Evolutionary conservation across 2,113 vertebrate genomes (phyloP).

Genomic region (Colossoma macropomum): DNA sequence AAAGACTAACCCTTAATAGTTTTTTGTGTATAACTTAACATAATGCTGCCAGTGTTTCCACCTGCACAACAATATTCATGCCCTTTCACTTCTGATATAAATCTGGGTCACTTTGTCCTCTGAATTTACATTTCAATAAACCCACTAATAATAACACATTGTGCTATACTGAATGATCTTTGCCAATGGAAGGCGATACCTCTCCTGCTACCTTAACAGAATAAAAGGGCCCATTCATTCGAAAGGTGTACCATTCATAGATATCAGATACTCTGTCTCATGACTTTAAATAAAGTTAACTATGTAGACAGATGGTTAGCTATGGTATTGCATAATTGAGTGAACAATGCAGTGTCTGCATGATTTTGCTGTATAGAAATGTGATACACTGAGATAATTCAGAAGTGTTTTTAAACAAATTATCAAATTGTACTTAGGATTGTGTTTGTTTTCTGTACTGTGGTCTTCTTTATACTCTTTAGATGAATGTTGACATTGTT

Average conservation of each 20-base stretch:
- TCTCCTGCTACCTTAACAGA: slow-evolving; percentile 79
- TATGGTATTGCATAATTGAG: slow-evolving; percentile 9
- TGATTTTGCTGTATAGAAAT: slow-evolving; percentile 29
- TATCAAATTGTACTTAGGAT: background rate
- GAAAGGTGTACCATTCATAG: slow-evolving; percentile 73
- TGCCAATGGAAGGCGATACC: slow-evolving; percentile 81
- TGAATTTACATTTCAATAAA: slow-evolving; percentile 94
- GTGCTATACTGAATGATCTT: slow-evolving; percentile 81
- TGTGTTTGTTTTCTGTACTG: background rate
- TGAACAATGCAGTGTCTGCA: slow-evolving; percentile 77
- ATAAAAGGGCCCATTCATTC: slow-evolving; percentile 81
- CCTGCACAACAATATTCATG: slow-evolving; percentile 49
- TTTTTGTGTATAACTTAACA: slow-evolving; percentile 23
- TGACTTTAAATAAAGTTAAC: slow-evolving; percentile 64
- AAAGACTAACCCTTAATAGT: slow-evolving; percentile 22
- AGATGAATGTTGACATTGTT: background rate
- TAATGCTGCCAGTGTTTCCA: slow-evolving; percentile 45
- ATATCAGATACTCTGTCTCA: slow-evolving; percentile 73
- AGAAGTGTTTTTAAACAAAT: background rate
- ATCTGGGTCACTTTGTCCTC: slow-evolving; percentile 87
- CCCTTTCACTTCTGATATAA: slow-evolving; percentile 72
- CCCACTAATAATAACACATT: slow-evolving; percentile 86
- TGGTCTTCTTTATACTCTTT: too few relatives aligned
- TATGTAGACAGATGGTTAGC: slow-evolving; percentile 29
- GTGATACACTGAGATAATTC: background rate